phyloP scores from a whole-genome alignment of 2,797 vertebrate genomes.

The Fistularia commersonii region DNA sequence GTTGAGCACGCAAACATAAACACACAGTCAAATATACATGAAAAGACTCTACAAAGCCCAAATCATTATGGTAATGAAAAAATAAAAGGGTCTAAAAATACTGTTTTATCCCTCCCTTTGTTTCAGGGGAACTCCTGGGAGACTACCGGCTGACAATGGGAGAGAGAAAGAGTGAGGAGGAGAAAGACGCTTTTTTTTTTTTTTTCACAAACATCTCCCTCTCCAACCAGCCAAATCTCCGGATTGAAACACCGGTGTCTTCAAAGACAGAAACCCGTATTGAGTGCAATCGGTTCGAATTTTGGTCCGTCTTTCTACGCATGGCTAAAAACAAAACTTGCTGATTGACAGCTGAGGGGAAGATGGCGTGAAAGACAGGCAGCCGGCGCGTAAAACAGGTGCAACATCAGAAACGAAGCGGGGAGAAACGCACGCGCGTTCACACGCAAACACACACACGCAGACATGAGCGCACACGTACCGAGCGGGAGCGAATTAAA shows the following conservation, averaged over 20 bases:
- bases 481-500: background rate
- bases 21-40: constrained; percentile 61
- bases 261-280: constrained; percentile 39
- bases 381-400: constrained; percentile 21
- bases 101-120: constrained; percentile 58
- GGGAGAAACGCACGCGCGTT: constrained; percentile 5
- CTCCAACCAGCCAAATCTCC: constrained; percentile 29
- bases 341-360: constrained; percentile 57
- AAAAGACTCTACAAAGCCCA: constrained; percentile 63
- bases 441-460: no score
- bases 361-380: constrained; percentile 30
- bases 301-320: constrained; percentile 50
- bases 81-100: constrained; percentile 75
- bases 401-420: constrained; percentile 26
- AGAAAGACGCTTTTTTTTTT: constrained; percentile 12
- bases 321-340: constrained; percentile 22
- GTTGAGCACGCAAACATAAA: constrained; percentile 41
- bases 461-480: no score
- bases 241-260: constrained; percentile 23
- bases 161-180: constrained; percentile 13
- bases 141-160: constrained; percentile 46
- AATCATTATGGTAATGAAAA: constrained; percentile 73
- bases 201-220: constrained; percentile 17
- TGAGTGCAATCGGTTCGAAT: constrained; percentile 61
- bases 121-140: constrained; percentile 56